Conservation (phyloP, 2,888 invertebrate species). For the Oscheius sp. region DNA sequence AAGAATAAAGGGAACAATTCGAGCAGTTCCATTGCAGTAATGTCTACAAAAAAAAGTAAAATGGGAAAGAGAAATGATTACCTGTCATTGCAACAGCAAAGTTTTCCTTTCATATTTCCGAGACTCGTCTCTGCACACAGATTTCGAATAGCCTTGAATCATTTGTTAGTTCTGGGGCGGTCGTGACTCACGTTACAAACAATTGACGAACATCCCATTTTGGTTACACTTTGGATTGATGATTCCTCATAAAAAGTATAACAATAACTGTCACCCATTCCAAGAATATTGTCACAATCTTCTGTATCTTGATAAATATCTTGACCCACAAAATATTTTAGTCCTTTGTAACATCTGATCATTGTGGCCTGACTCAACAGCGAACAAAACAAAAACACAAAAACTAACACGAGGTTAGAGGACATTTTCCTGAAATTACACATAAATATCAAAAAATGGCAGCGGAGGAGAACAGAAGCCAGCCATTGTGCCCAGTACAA, state of each 20-base stretch:
- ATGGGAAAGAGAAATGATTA: neutral
- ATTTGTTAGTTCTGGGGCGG: neutral
- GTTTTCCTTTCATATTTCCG: constrained; percentile 56
- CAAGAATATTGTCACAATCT: constrained; percentile 49
- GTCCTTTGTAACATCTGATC: constrained; percentile 52
- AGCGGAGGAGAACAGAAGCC: too few species aligned
- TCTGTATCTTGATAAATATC: constrained; percentile 52
- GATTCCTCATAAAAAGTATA: constrained; percentile 60
- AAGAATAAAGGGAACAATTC: constrained; percentile 15
- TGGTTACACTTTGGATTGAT: constrained; percentile 51
- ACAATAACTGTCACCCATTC: constrained; percentile 56
- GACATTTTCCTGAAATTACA: neutral
- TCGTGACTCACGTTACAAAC: constrained; percentile 60
- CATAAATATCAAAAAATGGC: neutral
- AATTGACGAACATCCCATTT: constrained; percentile 59
- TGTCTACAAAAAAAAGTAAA: constrained; percentile 6
- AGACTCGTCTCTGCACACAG: constrained; percentile 57
- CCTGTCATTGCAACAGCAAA: constrained; percentile 63
- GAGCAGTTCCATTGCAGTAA: constrained; percentile 25
- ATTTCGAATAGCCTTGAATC: constrained; percentile 58
- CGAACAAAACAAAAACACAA: neutral
- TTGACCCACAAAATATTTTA: constrained; percentile 54
- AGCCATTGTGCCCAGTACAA: too few species aligned
- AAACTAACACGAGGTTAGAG: too few species aligned
- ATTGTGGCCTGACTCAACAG: constrained; percentile 9